A percentile compares a stretch with the other conserved stretches of the same genome.
These are phyloP conservation scores for Melozone crissalis DNA, from an alignment of 2,113 vertebrate species.

Conservation along the genomic window DNA sequence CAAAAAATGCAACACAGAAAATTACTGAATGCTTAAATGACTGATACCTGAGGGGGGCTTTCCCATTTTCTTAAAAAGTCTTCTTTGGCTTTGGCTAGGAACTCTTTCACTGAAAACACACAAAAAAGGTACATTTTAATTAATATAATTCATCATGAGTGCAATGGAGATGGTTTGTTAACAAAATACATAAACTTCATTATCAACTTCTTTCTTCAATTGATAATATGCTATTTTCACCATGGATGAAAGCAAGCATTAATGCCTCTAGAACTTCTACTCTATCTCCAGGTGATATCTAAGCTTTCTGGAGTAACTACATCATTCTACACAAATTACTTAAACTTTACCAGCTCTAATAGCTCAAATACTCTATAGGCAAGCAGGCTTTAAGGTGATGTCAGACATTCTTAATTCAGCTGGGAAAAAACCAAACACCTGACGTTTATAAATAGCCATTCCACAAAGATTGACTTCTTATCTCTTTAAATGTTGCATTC, in stretches of 20 bases:
- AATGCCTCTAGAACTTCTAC: conserved; percentile 34
- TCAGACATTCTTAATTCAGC: conserved; percentile 32
- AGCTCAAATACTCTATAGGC: conserved; percentile 60
- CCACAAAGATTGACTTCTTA: neutral
- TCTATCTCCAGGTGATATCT: neutral
- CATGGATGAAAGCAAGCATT: conserved; percentile 38
- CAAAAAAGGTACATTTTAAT: neutral
- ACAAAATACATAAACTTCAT: neutral
- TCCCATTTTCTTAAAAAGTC: conserved; percentile 99
- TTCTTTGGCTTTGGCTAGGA: conserved; percentile 99
- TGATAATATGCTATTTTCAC: neutral
- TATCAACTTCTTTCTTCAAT: conserved; percentile 12
- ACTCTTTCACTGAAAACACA: conserved; percentile 94
- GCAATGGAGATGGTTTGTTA: neutral
- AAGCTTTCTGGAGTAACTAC: conserved; percentile 20
- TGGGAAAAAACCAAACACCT: neutral
- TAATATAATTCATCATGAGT: neutral
- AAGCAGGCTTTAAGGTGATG: conserved; percentile 76
- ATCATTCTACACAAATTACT: conserved; percentile 20
- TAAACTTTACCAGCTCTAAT: conserved; percentile 58
- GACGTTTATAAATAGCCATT: neutral
- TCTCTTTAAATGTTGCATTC: neutral
- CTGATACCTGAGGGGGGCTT: conserved; percentile 91
- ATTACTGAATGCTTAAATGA: neutral
- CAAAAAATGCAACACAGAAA: neutral